phyloP scores from a whole-genome alignment of 2,113 vertebrate species.

The Mungos mungo region DNA sequence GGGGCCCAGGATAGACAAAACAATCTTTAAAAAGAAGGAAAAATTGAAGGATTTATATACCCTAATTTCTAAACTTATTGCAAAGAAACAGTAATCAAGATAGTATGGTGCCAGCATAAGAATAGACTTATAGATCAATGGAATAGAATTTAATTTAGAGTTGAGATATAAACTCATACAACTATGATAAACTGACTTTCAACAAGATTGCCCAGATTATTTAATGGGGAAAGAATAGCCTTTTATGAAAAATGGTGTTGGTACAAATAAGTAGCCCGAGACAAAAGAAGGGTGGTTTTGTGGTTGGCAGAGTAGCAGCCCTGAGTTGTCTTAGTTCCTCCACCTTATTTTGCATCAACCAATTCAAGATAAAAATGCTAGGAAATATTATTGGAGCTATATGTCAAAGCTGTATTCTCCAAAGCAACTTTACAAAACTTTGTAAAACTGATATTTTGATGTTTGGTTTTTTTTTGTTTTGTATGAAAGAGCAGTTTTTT shows the following conservation, averaged over 20 bases:
- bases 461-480: not conserved
- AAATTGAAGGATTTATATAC: not conserved
- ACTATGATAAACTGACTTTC: not conserved
- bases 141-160: not conserved
- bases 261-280: not conserved
- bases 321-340: not conserved
- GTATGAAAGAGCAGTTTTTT: not conserved
- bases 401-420: not conserved
- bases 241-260: not conserved
- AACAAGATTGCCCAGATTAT: not conserved
- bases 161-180: not conserved
- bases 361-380: not conserved
- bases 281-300: not conserved
- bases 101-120: not conserved
- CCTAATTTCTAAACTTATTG: not conserved
- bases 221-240: not conserved
- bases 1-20: not conserved
- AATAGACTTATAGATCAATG: not conserved
- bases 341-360: not conserved
- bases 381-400: not conserved
- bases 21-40: not conserved
- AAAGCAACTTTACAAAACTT: not conserved
- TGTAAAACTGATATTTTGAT: not conserved
- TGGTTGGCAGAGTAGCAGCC: not conserved
- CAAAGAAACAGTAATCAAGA: not conserved